Evolutionary conservation across 1,140 invertebrate species (phyloP), one percentile per base, ranked within the genome.

Genomic region (Batillaria attramentaria): DNA sequence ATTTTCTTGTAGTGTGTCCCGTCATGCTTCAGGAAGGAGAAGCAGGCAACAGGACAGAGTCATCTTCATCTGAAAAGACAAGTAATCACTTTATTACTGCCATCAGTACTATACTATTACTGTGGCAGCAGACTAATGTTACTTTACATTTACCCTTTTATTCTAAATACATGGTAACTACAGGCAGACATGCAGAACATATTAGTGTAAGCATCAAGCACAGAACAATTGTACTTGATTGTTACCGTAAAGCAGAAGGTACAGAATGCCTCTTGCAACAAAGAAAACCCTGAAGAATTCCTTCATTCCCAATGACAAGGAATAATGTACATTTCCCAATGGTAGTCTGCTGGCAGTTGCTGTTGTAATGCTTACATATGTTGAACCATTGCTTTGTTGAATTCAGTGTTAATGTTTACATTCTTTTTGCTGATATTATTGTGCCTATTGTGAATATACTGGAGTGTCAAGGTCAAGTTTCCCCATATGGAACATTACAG

Each of bases 41-140:
- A n/a, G 54, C 28, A 31, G 73, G 73, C 6, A 75, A 18, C 50
- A 75, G 37, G 57, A 75, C 31, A 8, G 73, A 75, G 28, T 75
- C 73, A 42, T 75, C 73, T 41, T 75, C 54, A 39, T 39, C 73
- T 75, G 73, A 41, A 62, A 75, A 65, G 20, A 75, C 10, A 62
- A 39, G 24, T 42, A 57, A 33, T 62, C 18, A 37, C 0, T 18
- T 35, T 39, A 72, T 37, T 18, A 37, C 62, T 66, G 6, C 31
- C 20, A 13, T n/a, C n/a, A 33, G 24, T 28, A 0, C 6, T 33
- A 13, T 35, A 13, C 28, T n/a, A 10, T 16, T 37, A 24, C 10
- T 16, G 3, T 10, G 13, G 3, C 62, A 37, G 2, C n/a, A 66
- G 8, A 33, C n/a, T 35, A 8, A 35, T 66, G 4, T 35, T 33